Percentiles rank a stretch among this genome's conserved stretches.
Conservation (phyloP, 2,113 vertebrate species). For the Zapus hudsonius region DNA sequence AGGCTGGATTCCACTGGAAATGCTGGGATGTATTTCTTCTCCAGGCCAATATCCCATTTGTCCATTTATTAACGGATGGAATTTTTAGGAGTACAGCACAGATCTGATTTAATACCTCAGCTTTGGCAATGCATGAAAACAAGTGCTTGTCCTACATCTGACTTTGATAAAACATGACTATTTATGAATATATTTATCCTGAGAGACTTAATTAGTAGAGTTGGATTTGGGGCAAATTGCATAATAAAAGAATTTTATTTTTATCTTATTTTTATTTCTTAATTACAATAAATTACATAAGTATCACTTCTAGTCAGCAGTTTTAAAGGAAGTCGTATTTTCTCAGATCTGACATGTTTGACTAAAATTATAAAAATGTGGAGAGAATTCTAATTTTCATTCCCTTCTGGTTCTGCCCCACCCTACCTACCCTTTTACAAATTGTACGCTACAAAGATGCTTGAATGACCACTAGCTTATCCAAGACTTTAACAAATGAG, state of each 20-base stretch:
- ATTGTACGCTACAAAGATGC: background rate
- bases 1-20: constrained; percentile 80
- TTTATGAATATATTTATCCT: constrained; percentile 58
- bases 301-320: constrained; percentile 13
- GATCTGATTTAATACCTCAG: constrained; percentile 52
- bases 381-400: constrained; percentile 24
- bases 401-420: background rate
- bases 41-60: constrained; percentile 72
- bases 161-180: constrained; percentile 67
- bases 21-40: constrained; percentile 48
- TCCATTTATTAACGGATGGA: constrained; percentile 65
- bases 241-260: constrained; percentile 63
- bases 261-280: constrained; percentile 34
- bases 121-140: constrained; percentile 44
- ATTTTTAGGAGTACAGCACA: constrained; percentile 59
- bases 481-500: constrained; percentile 32
- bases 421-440: background rate
- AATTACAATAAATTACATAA: constrained; percentile 59
- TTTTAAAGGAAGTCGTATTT: constrained; percentile 47
- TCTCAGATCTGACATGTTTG: constrained; percentile 42
- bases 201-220: constrained; percentile 53
- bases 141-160: constrained; percentile 65
- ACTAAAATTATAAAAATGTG: constrained; percentile 44
- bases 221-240: constrained; percentile 60
- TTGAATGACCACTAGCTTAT: background rate